Evolutionary conservation across 2,888 invertebrate genomes (phyloP), one percentile per base, ranked within the genome.

Genomic region (Amiota communis): DNA sequence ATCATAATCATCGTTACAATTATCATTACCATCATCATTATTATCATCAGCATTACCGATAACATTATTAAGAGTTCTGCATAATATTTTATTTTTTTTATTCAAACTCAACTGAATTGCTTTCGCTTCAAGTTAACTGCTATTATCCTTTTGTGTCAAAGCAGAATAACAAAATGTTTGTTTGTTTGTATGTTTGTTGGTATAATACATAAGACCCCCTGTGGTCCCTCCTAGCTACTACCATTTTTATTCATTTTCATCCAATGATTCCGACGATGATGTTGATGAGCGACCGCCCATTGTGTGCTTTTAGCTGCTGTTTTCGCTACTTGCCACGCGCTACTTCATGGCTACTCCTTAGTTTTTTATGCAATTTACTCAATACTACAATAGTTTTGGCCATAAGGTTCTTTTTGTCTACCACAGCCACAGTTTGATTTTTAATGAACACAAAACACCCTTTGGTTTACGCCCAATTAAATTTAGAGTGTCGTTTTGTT

Each of bases 391-490:
- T n/a, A 48, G 48, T 65, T 48, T 13, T 49, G 11, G 75, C 72
- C 80, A 80, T 79, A 81, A 74, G 81, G 72, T 75, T 74, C 74
- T 76, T 72, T 53, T 77, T 78, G 76, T 71, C 75, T 72, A 67
- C 72, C 63, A 69, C 23, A 23, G 36, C 36, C 36, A 6, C 36
- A 36, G 74, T 78, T 77, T 80, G 73, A 77, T 78, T 79, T 76
- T 78, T 81, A 81, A 80, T 81, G 79, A 76, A 80, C 81, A 80
- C 74, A 71, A 87, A 86, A 86, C 87, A 84, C 87, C 85, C 87
- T 86, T 36, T 80, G 80, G 79, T 83, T 82, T 59, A 84, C 86
- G 85, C 88, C 84, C 87, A 87, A 87, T 87, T 87, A 84, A 80
- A 81, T 84, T 77, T 74, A 75, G 23, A 68, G 67, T 68, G 63